Evolutionary conservation across 2,113 vertebrate species (phyloP), one percentile per base, ranked within the genome.

Genomic region (Epinephelus fuscoguttatus): DNA sequence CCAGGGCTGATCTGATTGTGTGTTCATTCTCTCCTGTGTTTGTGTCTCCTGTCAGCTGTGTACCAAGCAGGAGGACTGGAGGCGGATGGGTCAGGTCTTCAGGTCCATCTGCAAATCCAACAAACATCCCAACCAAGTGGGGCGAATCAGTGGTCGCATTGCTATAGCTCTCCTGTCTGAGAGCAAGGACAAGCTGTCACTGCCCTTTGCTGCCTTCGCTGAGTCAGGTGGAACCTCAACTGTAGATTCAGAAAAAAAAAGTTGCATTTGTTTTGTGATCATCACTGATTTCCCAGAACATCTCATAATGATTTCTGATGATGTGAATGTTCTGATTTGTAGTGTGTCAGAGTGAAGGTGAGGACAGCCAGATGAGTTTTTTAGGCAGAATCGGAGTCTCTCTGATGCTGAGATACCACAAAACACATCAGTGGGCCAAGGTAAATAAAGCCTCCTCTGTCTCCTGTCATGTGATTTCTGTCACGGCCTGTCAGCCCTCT

Each of bases 331-430:
- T 70, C 30, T 60, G 33, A 11, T 81, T 56, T 87, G 27, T 49
- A 96, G 96, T 92, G 17, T 93, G 80, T 88, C 95, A 94, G 94
- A 93, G 91, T 42, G 86, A 92, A 27, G 80, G 74, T 9, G 88
- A 89, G 15, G 93, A 92, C 33, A 47, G 21, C 71, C 82, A 93
- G 71, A 79, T 96, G 76, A 96, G 76, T 71, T 95, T 96, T 85
- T 88, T 98, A 56, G 98, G 97, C 76, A 96, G 97, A 84, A 96
- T 95, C 45, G 98, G 97, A 66, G 96, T 98, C 71, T 97, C 95
- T 2, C 92, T 97, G n/a, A 95, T 99, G 93, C 96, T 95, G 82
- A 95, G 93, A 45, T 99, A 99, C 77, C 93, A 98, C 93, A 96
- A 92, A 91, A 91, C 89, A 6, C 92, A 96, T 57, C 96, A 97